Conservation (phyloP, 2,113 vertebrate genomes). For the Scomber scombrus region DNA sequence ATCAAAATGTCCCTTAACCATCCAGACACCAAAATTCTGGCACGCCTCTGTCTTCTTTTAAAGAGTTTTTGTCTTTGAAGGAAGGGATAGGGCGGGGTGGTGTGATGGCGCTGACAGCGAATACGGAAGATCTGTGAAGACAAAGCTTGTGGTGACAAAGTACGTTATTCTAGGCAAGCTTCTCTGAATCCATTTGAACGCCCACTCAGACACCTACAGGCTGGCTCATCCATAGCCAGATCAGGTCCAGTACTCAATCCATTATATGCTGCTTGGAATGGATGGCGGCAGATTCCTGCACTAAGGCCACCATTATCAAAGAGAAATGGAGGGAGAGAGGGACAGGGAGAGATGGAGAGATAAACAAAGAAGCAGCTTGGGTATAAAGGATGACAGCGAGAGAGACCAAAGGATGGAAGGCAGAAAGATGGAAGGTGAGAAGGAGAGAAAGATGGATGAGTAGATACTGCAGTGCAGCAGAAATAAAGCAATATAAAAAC, state of each 20-base stretch:
- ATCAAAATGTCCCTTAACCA: slow-evolving; percentile 50
- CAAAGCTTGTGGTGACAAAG: slow-evolving; percentile 64
- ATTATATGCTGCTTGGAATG: slow-evolving; percentile 75
- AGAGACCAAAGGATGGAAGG: slow-evolving; percentile 21
- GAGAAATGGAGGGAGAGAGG: slow-evolving; percentile 56
- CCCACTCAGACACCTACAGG: slow-evolving; percentile 78
- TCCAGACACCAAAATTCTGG: slow-evolving; percentile 19
- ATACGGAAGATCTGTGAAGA: slow-evolving; percentile 55
- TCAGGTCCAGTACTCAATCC: slow-evolving; percentile 70
- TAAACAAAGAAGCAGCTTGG: slow-evolving; percentile 53
- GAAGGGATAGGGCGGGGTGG: slow-evolving; percentile 8
- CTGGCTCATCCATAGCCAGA: slow-evolving; percentile 75
- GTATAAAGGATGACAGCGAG: slow-evolving; percentile 48
- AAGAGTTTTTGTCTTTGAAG: slow-evolving; percentile 51
- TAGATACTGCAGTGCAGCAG: not conserved
- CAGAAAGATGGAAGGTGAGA: not conserved
- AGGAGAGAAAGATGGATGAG: slow-evolving; percentile 21
- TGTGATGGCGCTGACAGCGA: not conserved
- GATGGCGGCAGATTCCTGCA: slow-evolving; percentile 64
- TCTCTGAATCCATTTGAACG: slow-evolving; percentile 73
- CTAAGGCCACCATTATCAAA: slow-evolving; percentile 57
- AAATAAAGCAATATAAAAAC: slow-evolving; percentile 2
- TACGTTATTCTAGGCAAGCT: slow-evolving; percentile 72
- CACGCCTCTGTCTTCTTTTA: slow-evolving; percentile 25
- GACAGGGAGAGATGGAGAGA: slow-evolving; percentile 53